Conservation (phyloP, 1,140 invertebrate genomes). For the Homalodisca vitripennis region DNA sequence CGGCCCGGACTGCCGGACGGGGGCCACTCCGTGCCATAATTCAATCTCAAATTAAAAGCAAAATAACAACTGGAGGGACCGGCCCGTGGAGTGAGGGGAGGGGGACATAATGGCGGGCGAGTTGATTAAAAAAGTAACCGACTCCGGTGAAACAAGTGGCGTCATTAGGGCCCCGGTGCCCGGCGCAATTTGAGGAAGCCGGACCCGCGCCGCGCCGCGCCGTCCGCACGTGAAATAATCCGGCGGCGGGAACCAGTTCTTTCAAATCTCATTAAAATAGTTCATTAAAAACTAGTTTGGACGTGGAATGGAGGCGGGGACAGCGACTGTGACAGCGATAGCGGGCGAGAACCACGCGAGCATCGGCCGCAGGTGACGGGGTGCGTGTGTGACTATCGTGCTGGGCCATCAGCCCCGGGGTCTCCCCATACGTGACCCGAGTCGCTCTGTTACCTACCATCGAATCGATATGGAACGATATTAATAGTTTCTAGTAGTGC, state of each 20-base stretch:
- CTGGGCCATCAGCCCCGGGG: no score
- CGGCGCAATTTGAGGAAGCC: background rate
- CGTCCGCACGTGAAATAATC: background rate
- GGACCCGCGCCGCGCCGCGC: no score
- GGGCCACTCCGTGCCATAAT: background rate
- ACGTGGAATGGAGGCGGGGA: no score
- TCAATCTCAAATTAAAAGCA: background rate
- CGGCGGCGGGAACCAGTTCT: background rate
- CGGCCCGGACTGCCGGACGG: background rate
- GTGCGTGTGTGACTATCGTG: no score
- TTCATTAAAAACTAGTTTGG: background rate
- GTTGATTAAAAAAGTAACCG: background rate
- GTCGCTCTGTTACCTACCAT: no score
- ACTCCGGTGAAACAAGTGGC: background rate
- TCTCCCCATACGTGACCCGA: no score
- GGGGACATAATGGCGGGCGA: background rate
- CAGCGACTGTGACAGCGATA: no score
- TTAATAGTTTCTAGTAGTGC: no score
- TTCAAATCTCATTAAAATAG: background rate
- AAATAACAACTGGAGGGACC: background rate
- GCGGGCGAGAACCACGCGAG: no score
- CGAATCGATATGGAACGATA: no score
- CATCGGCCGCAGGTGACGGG: no score
- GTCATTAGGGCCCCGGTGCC: background rate
- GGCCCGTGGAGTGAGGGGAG: background rate